phyloP scores from a whole-genome alignment of 2,113 vertebrate genomes.

The Nothocercus julius region DNA sequence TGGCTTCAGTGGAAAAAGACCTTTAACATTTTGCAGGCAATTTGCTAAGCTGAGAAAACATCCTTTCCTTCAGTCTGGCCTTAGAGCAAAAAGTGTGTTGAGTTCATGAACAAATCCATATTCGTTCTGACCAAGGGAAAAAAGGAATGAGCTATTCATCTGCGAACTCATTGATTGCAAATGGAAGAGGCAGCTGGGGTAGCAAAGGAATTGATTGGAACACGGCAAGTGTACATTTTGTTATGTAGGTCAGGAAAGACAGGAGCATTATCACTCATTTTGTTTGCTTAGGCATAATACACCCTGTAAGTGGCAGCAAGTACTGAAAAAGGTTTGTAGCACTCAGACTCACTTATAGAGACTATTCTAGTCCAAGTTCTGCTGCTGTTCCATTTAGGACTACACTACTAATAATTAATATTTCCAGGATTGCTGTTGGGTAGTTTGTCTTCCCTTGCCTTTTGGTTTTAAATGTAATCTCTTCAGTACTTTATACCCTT shows the following conservation, averaged over 20 bases:
- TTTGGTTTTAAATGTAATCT: background rate
- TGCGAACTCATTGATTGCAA: slow-evolving; percentile 31
- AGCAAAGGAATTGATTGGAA: slow-evolving; percentile 17
- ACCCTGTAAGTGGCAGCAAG: background rate
- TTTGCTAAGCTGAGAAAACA: background rate
- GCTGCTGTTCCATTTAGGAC: background rate
- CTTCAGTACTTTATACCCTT: background rate
- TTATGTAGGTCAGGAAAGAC: slow-evolving; percentile 22
- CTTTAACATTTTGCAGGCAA: background rate
- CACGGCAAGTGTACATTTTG: background rate
- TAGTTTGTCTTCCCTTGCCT: background rate
- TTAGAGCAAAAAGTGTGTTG: background rate
- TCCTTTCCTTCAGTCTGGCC: background rate
- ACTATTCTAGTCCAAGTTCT: background rate
- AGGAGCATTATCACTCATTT: slow-evolving; percentile 3
- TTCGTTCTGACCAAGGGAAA: slow-evolving; percentile 16
- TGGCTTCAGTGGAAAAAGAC: background rate
- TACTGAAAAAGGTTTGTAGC: background rate
- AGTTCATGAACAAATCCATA: slow-evolving; percentile 42
- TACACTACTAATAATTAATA: background rate
- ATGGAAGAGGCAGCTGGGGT: background rate
- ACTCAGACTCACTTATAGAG: background rate
- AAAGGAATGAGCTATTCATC: background rate
- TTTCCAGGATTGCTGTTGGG: background rate
- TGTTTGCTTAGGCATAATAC: background rate